Conservation (phyloP, 2,113 vertebrate species). For the Ia io region DNA sequence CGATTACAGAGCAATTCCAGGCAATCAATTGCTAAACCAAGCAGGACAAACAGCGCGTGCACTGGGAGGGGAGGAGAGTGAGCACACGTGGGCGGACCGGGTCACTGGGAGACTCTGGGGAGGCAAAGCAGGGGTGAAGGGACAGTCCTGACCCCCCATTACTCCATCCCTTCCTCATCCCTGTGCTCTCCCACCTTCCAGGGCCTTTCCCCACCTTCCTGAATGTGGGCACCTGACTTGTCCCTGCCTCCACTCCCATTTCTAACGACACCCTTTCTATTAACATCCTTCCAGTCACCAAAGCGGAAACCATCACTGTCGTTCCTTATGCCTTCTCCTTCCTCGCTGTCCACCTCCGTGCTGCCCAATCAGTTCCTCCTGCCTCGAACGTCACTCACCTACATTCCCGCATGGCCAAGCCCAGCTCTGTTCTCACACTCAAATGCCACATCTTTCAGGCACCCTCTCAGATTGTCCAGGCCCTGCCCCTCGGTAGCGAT, state of each 20-base stretch:
- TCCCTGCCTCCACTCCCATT: neutral
- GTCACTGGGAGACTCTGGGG: neutral
- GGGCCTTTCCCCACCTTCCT: neutral
- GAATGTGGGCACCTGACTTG: neutral
- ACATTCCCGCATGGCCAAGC: neutral
- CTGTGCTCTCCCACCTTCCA: neutral
- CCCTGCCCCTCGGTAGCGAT: neutral
- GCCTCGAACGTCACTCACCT: neutral
- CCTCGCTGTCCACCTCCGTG: neutral
- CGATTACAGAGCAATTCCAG: neutral
- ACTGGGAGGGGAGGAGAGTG: fast-evolving
- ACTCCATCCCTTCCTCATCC: neutral
- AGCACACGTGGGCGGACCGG: no score
- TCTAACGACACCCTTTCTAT: neutral
- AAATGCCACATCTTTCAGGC: neutral
- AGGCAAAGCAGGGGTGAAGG: no score
- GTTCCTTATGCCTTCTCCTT: neutral
- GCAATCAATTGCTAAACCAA: neutral
- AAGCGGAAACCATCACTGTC: neutral
- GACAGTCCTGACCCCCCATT: neutral
- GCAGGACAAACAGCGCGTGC: neutral
- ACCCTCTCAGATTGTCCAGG: neutral
- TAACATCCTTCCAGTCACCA: neutral
- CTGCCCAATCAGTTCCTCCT: neutral
- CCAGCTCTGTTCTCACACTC: neutral